These are phyloP conservation scores for Rhabdornis inornatus DNA, from an alignment of 2,113 vertebrate species.

Conservation along the genomic window DNA sequence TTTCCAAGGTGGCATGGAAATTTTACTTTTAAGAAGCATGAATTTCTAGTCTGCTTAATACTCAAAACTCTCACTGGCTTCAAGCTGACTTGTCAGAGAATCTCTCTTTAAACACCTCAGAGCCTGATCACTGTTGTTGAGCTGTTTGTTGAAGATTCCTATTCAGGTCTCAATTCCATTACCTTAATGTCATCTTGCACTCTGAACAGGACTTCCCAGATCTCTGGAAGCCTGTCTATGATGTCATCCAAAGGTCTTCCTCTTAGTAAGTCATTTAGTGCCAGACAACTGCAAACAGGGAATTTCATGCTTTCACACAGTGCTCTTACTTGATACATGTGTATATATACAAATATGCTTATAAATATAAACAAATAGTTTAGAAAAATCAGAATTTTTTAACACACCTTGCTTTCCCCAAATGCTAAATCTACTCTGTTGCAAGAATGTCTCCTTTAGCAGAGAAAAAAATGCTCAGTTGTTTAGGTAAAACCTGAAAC, in stretches of 20 bases:
- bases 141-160: neutral
- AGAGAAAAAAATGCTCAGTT: neutral
- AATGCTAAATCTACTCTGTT: neutral
- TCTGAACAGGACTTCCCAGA: constrained; percentile 96
- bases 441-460: neutral
- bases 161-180: neutral
- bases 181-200: constrained; percentile 99
- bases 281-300: constrained; percentile 84
- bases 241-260: constrained; percentile 90
- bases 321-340: neutral
- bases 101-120: neutral
- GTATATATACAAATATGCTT: neutral
- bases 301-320: constrained; percentile 15
- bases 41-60: neutral
- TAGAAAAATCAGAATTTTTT: neutral
- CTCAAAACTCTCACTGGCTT: neutral
- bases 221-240: constrained; percentile 89
- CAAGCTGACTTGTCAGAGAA: neutral
- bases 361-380: neutral
- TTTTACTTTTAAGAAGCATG: neutral
- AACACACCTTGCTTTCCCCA: neutral
- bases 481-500: neutral
- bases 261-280: constrained; percentile 91
- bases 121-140: neutral
- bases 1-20: neutral